Percentiles rank a stretch among this genome's conserved stretches.
Evolutionary conservation across 1,140 invertebrate species (phyloP).

Genomic region (Procambarus clarkii): DNA sequence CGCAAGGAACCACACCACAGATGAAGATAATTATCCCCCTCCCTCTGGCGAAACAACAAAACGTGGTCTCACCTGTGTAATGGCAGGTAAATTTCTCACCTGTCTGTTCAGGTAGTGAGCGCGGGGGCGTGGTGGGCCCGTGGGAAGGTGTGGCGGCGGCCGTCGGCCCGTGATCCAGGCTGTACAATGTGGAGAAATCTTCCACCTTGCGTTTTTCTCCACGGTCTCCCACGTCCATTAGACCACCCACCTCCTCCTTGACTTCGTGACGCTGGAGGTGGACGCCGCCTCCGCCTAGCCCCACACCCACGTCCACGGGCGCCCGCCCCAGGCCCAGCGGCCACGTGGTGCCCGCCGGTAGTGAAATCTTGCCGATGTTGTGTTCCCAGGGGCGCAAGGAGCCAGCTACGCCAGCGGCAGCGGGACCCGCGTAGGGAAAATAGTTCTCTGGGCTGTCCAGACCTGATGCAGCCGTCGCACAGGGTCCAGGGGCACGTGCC

Average conservation of each 20-base stretch:
- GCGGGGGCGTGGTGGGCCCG: constrained; percentile 65
- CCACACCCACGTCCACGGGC: constrained; percentile 67
- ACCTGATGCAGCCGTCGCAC: constrained; percentile 13
- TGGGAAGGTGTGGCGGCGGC: constrained; percentile 59
- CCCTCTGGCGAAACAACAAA: neutral
- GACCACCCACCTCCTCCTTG: constrained; percentile 70
- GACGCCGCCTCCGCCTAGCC: constrained; percentile 46
- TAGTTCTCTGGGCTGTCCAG: constrained; percentile 27
- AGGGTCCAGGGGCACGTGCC: constrained; percentile 20
- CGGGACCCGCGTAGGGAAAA: neutral
- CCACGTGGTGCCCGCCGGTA: constrained; percentile 71
- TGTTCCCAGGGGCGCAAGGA: constrained; percentile 46
- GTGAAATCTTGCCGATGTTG: constrained; percentile 69
- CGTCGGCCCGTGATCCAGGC: constrained; percentile 62
- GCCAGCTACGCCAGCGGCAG: constrained; percentile 1
- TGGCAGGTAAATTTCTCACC: constrained; percentile 27
- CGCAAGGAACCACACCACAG: neutral
- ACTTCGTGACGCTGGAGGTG: constrained; percentile 68
- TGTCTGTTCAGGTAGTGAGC: constrained; percentile 71
- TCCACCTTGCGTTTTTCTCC: constrained; percentile 71
- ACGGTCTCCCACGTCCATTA: constrained; percentile 63
- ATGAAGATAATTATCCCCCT: neutral
- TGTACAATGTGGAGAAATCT: constrained; percentile 71
- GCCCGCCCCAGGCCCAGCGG: constrained; percentile 67
- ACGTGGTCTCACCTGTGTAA: neutral